Percentiles rank a stretch among this genome's conserved stretches.
phyloP scores from a whole-genome alignment of 2,113 vertebrate genomes.

The Pardalotus punctatus region DNA sequence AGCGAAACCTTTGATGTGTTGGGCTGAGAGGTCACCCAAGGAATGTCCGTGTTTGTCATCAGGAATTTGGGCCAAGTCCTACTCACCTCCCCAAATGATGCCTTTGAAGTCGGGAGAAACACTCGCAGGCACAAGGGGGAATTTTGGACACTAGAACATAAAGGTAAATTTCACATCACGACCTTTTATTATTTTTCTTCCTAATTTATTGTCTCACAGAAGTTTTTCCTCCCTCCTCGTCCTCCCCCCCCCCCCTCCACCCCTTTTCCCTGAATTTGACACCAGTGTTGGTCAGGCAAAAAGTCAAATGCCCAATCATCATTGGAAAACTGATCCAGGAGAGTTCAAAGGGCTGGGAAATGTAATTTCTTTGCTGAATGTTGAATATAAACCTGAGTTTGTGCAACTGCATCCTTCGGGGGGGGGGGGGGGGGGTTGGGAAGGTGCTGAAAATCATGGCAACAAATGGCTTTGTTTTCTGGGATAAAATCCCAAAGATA shows the following conservation, averaged over 20 bases:
- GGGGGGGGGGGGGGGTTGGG: neutral
- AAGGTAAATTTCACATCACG: neutral
- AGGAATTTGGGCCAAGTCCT: neutral
- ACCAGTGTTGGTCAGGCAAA: neutral
- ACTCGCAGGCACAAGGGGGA: neutral
- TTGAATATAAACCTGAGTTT: neutral
- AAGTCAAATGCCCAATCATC: neutral
- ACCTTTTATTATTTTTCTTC: neutral
- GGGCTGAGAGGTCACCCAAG: neutral
- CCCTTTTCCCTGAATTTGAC: neutral
- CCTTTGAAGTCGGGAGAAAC: neutral
- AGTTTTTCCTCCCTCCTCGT: neutral
- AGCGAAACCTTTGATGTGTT: conserved; percentile 12
- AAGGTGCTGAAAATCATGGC: conserved; percentile 35
- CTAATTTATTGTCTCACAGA: neutral
- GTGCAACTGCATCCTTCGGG: neutral
- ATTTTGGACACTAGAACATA: neutral
- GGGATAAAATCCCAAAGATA: neutral
- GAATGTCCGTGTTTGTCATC: neutral
- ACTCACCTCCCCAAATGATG: neutral
- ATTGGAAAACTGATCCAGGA: neutral
- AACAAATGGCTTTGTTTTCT: neutral
- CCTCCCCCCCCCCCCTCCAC: fast-evolving
- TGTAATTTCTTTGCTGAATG: neutral
- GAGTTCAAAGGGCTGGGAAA: neutral